Evolutionary conservation across 2,888 invertebrate species (phyloP).

Genomic region (Empis livida): DNA sequence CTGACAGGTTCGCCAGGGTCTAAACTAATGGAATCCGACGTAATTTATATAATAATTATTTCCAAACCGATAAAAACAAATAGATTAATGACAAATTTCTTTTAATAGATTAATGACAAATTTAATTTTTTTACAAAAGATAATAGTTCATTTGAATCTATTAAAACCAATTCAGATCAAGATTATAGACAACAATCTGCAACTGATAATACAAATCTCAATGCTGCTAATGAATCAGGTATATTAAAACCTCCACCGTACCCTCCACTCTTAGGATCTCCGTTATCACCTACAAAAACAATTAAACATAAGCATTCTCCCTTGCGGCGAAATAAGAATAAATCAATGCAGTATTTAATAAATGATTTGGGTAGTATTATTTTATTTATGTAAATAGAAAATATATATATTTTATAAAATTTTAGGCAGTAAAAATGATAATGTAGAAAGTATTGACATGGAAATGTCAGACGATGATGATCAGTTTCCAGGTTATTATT

Average conservation of each 20-base stretch:
- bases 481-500: too few relatives aligned
- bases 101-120: not conserved
- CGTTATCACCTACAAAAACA: slow-evolving; percentile 3
- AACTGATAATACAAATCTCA: too few relatives aligned
- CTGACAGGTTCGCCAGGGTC: slow-evolving; percentile 56
- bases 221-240: not conserved
- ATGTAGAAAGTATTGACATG: slow-evolving; percentile 74
- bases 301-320: too few relatives aligned
- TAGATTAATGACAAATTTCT: too few relatives aligned
- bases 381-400: not conserved
- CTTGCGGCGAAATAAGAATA: not conserved
- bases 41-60: too few relatives aligned
- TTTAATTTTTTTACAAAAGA: not conserved
- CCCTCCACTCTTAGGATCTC: slow-evolving; percentile 12
- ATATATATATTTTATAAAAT: not conserved
- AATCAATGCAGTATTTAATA: not conserved
- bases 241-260: slow-evolving; percentile 21
- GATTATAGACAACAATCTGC: slow-evolving; percentile 2
- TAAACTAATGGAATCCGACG: slow-evolving; percentile 3
- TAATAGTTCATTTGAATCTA: too few relatives aligned
- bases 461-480: slow-evolving; percentile 71
- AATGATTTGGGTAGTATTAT: not conserved
- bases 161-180: too few relatives aligned
- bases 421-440: slow-evolving; percentile 45
- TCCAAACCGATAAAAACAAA: too few relatives aligned